Conservation (phyloP, 2,797 vertebrate genomes). For the Rhinichthys osculus region DNA sequence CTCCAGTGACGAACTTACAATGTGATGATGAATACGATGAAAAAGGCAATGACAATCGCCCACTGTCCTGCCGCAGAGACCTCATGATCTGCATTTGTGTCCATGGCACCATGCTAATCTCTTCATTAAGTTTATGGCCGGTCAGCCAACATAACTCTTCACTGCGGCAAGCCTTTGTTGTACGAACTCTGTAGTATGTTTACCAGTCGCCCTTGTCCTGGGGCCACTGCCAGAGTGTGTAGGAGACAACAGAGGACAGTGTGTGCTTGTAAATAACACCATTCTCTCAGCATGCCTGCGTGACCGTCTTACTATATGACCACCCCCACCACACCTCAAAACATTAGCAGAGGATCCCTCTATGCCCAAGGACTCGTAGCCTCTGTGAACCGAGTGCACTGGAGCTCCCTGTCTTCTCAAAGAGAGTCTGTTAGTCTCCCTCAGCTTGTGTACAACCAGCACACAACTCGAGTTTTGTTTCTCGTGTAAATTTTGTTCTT, state of each 20-base stretch:
- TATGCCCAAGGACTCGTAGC: constrained; percentile 50
- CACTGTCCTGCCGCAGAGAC: constrained; percentile 37
- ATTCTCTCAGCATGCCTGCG: constrained; percentile 55
- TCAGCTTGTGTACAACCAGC: constrained; percentile 50
- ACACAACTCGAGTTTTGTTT: constrained; percentile 64
- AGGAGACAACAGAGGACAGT: constrained; percentile 60
- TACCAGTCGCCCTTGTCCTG: constrained; percentile 59
- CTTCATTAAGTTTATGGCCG: constrained; percentile 48
- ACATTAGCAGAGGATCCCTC: constrained; percentile 54
- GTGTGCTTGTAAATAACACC: constrained; percentile 60
- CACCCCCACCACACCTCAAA: constrained; percentile 54
- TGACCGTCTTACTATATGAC: constrained; percentile 58
- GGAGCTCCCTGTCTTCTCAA: constrained; percentile 56
- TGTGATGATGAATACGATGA: constrained; percentile 16
- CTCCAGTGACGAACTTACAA: constrained; percentile 9
- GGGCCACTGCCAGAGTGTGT: constrained; percentile 51
- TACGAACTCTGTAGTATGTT: constrained; percentile 57
- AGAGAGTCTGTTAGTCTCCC: constrained; percentile 50
- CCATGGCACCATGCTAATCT: constrained; percentile 47
- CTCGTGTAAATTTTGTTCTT: constrained; percentile 67
- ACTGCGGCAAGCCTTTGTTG: constrained; percentile 39
- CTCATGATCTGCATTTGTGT: constrained; percentile 56
- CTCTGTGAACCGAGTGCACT: constrained; percentile 52
- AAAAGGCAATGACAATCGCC: constrained; percentile 35
- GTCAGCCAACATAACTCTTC: constrained; percentile 31